Conservation (phyloP, 1,140 invertebrate genomes). For the Temnothorax longispinosus region DNA sequence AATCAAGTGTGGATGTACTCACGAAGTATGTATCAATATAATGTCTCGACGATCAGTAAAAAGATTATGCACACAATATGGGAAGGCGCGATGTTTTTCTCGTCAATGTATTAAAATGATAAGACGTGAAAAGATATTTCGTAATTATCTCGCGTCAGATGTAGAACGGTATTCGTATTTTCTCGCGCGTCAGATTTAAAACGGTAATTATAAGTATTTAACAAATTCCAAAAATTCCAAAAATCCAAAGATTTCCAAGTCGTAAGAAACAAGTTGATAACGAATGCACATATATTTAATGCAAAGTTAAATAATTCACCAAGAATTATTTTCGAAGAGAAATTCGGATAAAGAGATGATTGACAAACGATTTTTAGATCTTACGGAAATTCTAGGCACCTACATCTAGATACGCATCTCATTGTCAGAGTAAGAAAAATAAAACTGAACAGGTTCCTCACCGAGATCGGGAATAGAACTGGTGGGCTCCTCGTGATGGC, state of each 20-base stretch:
- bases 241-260: background rate
- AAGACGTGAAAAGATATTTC: background rate
- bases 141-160: background rate
- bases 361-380: background rate
- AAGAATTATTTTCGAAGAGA: background rate
- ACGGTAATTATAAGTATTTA: background rate
- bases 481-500: constrained; percentile 90
- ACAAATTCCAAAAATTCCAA: background rate
- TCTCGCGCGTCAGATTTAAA: too few relatives aligned
- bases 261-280: background rate
- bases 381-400: too few relatives aligned
- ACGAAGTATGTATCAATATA: constrained; percentile 13
- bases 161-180: too few relatives aligned
- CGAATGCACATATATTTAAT: background rate
- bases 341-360: background rate
- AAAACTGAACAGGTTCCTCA: constrained; percentile 84
- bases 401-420: background rate
- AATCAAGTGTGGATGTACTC: background rate
- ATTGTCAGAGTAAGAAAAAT: background rate
- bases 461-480: constrained; percentile 94
- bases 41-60: background rate
- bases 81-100: too few relatives aligned
- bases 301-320: background rate
- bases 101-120: too few relatives aligned
- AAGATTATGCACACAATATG: background rate